A percentile compares a stretch with the other conserved stretches of the same genome.
Conservation (phyloP, 2,888 invertebrate species). For the Octonoba sinensis region DNA sequence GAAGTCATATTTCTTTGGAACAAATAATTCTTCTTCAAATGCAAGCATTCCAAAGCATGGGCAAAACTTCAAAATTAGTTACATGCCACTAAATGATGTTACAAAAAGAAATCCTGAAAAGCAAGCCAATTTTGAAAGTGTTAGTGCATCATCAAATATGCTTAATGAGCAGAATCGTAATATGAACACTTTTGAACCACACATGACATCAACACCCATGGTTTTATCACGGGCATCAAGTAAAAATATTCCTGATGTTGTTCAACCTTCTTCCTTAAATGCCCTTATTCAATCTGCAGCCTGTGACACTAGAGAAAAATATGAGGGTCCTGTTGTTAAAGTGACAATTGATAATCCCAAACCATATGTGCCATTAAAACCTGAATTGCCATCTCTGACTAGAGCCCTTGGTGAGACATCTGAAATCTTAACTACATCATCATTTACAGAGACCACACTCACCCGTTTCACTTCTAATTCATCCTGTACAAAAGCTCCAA, state of each 20-base stretch:
- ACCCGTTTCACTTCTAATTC: slow-evolving; percentile 93
- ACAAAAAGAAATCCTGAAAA: background rate
- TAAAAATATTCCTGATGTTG: slow-evolving; percentile 56
- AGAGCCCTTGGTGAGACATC: slow-evolving; percentile 88
- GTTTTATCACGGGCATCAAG: slow-evolving; percentile 45
- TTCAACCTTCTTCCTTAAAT: slow-evolving; percentile 43
- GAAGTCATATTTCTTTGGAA: too few species aligned
- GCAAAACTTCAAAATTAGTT: slow-evolving; percentile 22
- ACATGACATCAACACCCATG: slow-evolving; percentile 59
- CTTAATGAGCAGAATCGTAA: slow-evolving; percentile 22
- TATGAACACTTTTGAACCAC: slow-evolving; percentile 40
- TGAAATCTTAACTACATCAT: slow-evolving; percentile 95
- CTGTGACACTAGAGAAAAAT: slow-evolving; percentile 45
- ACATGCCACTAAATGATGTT: slow-evolving; percentile 32
- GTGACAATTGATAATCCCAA: slow-evolving; percentile 86
- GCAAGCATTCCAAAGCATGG: too few species aligned
- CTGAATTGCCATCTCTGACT: slow-evolving; percentile 82
- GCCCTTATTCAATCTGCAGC: slow-evolving; percentile 48
- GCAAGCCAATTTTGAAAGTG: background rate
- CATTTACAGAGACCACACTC: slow-evolving; percentile 94
- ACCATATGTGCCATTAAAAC: slow-evolving; percentile 72
- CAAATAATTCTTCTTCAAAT: too few species aligned
- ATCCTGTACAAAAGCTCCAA: slow-evolving; percentile 78
- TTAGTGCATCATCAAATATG: slow-evolving; percentile 7
- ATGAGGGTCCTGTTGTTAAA: slow-evolving; percentile 77